A percentile compares a stretch with the other conserved stretches of the same genome.
Evolutionary conservation across 2,113 vertebrate genomes (phyloP).

Genomic region (Malurus alboscapulatus): DNA sequence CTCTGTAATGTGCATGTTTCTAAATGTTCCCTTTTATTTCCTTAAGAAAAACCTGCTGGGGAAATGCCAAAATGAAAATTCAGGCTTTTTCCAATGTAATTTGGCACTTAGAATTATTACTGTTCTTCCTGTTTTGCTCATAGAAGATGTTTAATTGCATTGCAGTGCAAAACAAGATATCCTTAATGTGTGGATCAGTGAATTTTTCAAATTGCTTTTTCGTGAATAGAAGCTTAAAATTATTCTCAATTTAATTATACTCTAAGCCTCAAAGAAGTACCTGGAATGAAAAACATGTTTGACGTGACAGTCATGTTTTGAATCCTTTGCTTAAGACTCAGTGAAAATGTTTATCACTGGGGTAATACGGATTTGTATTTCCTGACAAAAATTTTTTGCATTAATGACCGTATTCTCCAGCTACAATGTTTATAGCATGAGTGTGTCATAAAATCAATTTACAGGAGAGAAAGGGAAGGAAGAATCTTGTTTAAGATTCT

Average conservation of each 20-base stretch:
- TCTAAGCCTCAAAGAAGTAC: conserved; percentile 43
- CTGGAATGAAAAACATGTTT: not conserved
- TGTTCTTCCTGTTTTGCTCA: conserved; percentile 56
- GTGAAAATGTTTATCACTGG: not conserved
- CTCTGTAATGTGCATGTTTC: conserved; percentile 42
- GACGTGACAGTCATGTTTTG: conserved; percentile 23
- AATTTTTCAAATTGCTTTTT: conserved; percentile 64
- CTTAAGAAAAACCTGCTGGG: conserved; percentile 58
- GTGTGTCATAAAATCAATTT: conserved; percentile 10
- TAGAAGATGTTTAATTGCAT: conserved; percentile 57
- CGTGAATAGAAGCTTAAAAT: conserved; percentile 55
- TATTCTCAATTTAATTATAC: conserved; percentile 67
- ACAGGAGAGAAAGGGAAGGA: not conserved
- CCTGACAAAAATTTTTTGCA: not conserved
- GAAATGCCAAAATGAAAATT: conserved; percentile 68
- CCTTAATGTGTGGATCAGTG: conserved; percentile 56
- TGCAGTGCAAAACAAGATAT: conserved; percentile 48
- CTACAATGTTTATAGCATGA: not conserved
- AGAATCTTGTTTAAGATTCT: not conserved
- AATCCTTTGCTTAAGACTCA: not conserved
- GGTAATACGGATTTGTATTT: conserved; percentile 1
- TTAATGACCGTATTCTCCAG: not conserved
- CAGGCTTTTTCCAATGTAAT: conserved; percentile 52
- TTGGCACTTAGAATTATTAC: conserved; percentile 65
- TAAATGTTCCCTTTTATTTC: conserved; percentile 45